Evolutionary conservation across 2,888 invertebrate species (phyloP).

Genomic region (Rhamnusium bicolor): DNA sequence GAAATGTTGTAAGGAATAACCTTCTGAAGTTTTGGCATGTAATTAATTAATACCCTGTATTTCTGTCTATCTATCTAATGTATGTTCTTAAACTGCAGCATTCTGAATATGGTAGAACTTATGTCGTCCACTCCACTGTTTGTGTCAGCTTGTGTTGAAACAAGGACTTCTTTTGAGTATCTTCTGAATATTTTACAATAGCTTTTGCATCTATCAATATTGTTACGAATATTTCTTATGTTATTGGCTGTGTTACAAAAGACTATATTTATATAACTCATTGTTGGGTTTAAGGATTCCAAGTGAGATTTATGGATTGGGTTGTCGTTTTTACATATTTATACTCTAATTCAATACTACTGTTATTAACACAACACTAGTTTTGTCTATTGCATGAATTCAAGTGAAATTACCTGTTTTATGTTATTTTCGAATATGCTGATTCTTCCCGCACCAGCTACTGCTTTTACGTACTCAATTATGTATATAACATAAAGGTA

Average conservation of each 20-base stretch:
- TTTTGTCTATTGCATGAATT: too few relatives aligned
- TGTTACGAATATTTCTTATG: constrained; percentile 6
- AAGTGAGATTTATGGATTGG: constrained; percentile 2
- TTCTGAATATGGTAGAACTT: neutral
- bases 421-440: too few relatives aligned
- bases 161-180: neutral
- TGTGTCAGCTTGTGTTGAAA: neutral
- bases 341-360: neutral
- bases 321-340: too few relatives aligned
- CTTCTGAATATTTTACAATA: neutral
- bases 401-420: too few relatives aligned
- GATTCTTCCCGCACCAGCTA: too few relatives aligned
- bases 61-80: neutral
- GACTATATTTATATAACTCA: neutral
- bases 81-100: too few relatives aligned
- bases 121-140: neutral
- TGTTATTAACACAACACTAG: neutral
- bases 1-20: too few relatives aligned
- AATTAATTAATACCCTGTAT: too few relatives aligned
- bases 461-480: too few relatives aligned
- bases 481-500: too few relatives aligned
- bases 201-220: neutral
- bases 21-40: too few relatives aligned
- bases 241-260: constrained; percentile 15
- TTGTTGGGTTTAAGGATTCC: constrained; percentile 1